phyloP scores from a whole-genome alignment of 2,888 invertebrate species.

The Pomacea canaliculata region DNA sequence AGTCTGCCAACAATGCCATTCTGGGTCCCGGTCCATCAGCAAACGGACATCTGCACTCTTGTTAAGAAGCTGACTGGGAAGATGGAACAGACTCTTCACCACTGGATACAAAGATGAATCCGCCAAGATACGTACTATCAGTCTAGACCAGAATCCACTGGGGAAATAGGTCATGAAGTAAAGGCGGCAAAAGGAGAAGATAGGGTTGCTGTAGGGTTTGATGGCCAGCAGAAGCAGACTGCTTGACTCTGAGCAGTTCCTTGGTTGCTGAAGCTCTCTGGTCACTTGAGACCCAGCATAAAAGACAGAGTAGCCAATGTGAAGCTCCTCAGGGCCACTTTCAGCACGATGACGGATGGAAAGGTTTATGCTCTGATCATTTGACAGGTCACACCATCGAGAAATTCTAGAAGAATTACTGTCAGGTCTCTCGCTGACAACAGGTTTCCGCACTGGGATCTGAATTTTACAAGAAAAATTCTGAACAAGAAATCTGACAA shows the following conservation, averaged over 20 bases:
- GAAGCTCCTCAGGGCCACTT: constrained; percentile 26
- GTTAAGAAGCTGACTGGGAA: constrained; percentile 43
- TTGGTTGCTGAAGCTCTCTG: constrained; percentile 1
- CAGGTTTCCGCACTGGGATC: constrained; percentile 40
- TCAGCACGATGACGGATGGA: constrained; percentile 5
- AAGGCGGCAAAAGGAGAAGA: constrained; percentile 65
- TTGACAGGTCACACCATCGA: no score
- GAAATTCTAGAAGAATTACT: no score
- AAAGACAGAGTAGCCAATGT: constrained; percentile 33
- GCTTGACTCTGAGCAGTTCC: constrained; percentile 6
- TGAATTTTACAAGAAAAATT: constrained; percentile 7
- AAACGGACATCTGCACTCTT: constrained; percentile 41
- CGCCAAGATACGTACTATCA: constrained; percentile 91
- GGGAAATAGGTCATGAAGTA: constrained; percentile 93
- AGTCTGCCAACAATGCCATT: constrained; percentile 69
- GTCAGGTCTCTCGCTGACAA: no score
- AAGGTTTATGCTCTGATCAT: no score
- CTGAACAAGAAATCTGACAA: no score
- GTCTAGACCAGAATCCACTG: constrained; percentile 96
- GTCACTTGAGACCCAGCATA: constrained; percentile 31
- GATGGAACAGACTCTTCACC: constrained; percentile 44
- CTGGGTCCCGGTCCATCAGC: constrained; percentile 36
- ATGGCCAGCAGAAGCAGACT: constrained; percentile 37
- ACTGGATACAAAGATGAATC: constrained; percentile 74
- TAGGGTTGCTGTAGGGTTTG: constrained; percentile 47